Evolutionary conservation across 2,797 vertebrate genomes (phyloP), one percentile per base, ranked within the genome.

Genomic region (Pangasius larnaudii): DNA sequence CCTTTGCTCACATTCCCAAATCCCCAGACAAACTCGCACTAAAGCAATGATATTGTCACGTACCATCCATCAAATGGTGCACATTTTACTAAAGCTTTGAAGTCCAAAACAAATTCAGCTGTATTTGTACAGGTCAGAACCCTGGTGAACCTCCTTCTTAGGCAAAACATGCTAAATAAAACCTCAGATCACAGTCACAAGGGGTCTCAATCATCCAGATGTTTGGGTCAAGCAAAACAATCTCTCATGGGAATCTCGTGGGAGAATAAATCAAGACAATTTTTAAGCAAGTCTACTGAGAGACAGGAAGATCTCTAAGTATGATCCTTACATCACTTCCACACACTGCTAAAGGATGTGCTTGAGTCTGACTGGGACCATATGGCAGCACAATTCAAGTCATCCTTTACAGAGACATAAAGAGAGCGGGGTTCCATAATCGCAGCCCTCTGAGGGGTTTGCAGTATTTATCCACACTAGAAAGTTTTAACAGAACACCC

Each of bases 341-440:
- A 87, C 19, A 63, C 58, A 84, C 77, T 59, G 88, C 77, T 83
- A 86, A 87, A 36, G 39, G 2, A 63, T 30, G 36, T 58, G 80
- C 69, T 83, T 53, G 2, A 89, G 89, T 92, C 75, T 91, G 91
- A 93, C 88, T 84, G 85, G 69, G 59, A 91, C 90, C 93, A 94
- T 93, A 92, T 94, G 95, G 92, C 85, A 69, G 69, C 14, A 85
- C 92, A 88, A 90, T 90, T 89, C 91, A 87, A 90, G 89, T 85
- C 86, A 74, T 81, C 56, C 16, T 90, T 88, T 58, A 88, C 42
- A 59, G 80, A 91, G 56, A 69, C 85, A 80, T 80, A 84, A 83
- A 27, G 42, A 87, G 71, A 90, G 46, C 3, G 49, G 61, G 90
- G 72, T 89, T 78, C 74, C 82, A 53, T 88, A 87, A 86, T 86